These are phyloP conservation scores for Andrena flavipes DNA, from an alignment of 2,888 invertebrate species.

Conservation along the genomic window DNA sequence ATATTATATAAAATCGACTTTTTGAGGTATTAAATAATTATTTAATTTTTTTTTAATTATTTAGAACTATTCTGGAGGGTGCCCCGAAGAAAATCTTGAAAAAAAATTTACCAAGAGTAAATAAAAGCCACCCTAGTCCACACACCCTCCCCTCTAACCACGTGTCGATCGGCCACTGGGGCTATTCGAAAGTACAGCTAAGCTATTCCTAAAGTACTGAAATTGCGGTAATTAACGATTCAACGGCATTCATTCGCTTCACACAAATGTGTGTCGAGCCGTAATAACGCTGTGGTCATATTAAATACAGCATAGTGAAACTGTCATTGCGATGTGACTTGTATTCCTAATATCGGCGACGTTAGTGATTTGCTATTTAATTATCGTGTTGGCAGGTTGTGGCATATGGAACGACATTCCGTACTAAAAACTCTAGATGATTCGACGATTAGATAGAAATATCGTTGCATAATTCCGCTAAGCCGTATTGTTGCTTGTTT, in stretches of 20 bases:
- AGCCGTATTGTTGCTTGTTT: constrained; percentile 30
- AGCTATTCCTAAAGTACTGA: background rate
- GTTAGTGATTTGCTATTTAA: constrained; percentile 25
- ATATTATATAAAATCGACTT: too few relatives aligned
- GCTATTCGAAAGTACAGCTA: background rate
- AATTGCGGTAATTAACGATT: constrained; percentile 16
- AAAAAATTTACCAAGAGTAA: too few relatives aligned
- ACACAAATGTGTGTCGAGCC: background rate
- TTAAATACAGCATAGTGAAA: constrained; percentile 4
- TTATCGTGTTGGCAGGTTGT: constrained; percentile 8
- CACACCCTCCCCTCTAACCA: too few relatives aligned
- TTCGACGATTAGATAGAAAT: constrained; percentile 39
- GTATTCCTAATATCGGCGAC: background rate
- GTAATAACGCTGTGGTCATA: constrained; percentile 9
- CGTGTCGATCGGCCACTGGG: too few relatives aligned
- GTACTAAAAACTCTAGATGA: constrained; percentile 8
- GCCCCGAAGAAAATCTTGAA: too few relatives aligned
- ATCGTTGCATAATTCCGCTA: constrained; percentile 47
- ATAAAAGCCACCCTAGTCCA: too few relatives aligned
- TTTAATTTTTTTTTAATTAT: too few relatives aligned
- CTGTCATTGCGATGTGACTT: background rate
- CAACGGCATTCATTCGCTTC: constrained; percentile 3
- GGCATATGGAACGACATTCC: constrained; percentile 19
- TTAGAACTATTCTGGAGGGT: too few relatives aligned
- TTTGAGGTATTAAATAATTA: too few relatives aligned